These are phyloP conservation scores for Actinernus sp. DNA, from an alignment of 92 coral and sea anemone genomes.

Conservation along the genomic window DNA sequence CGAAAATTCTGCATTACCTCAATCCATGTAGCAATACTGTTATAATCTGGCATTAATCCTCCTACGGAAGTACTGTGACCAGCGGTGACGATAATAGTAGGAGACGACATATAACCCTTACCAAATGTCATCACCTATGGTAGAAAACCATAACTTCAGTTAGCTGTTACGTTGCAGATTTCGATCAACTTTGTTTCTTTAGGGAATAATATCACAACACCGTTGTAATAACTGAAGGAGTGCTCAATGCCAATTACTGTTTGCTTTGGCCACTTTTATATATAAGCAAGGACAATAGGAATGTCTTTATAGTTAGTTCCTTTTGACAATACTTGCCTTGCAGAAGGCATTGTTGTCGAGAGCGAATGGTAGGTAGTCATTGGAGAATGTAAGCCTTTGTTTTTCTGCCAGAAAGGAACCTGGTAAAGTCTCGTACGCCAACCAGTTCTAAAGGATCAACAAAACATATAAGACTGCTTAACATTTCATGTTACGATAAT, in stretches of 20 bases:
- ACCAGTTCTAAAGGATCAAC: constrained; percentile 60
- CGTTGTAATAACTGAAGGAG: no score
- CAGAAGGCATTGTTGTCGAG: constrained; percentile 56
- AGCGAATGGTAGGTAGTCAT: constrained; percentile 20
- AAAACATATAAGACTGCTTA: no score
- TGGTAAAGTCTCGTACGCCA: constrained; percentile 34
- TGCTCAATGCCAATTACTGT: no score
- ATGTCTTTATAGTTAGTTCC: no score
- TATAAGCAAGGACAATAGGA: no score
- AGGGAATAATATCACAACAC: no score
- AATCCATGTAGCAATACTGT: constrained; percentile 83
- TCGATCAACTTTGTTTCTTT: no score
- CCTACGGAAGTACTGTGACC: constrained; percentile 31
- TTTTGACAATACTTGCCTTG: constrained; percentile 29
- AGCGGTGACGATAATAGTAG: constrained; percentile 71
- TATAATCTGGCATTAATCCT: constrained; percentile 42
- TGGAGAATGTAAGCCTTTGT: constrained; percentile 10
- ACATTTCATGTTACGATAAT: no score
- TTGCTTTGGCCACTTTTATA: no score
- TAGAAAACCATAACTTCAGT: no score
- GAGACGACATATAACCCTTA: constrained; percentile 38
- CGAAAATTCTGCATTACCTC: constrained; percentile 62
- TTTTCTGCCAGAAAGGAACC: constrained; percentile 29
- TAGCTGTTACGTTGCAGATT: no score
- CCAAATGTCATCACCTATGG: constrained; percentile 30